Conservation (phyloP, 2,797 vertebrate species). For the Harpagifer antarcticus region DNA sequence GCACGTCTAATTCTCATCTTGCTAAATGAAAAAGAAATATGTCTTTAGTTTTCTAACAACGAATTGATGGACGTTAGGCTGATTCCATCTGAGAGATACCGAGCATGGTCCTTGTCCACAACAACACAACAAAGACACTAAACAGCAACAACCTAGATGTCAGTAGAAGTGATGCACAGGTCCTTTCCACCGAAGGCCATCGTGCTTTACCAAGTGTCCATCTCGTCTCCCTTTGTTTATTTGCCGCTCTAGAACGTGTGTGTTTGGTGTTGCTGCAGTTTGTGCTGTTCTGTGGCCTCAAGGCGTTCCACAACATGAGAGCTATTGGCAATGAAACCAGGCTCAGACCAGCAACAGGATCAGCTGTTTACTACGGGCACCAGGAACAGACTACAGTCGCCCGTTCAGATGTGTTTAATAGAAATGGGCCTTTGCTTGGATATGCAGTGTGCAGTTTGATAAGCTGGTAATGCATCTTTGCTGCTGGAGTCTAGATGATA, state of each 20-base stretch:
- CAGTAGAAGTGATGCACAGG: conserved; percentile 9
- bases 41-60: background rate
- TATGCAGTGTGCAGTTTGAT: background rate
- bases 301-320: conserved; percentile 3
- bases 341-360: conserved; percentile 10
- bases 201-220: background rate
- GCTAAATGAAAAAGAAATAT: too few species aligned
- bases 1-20: too few species aligned
- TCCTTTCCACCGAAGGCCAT: conserved; percentile 1
- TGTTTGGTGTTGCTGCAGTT: conserved; percentile 3
- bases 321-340: background rate
- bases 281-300: background rate
- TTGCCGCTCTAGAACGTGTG: conserved; percentile 1
- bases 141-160: background rate
- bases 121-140: background rate
- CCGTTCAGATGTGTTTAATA: background rate
- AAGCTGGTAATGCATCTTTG: conserved; percentile 2
- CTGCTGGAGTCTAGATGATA: background rate
- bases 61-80: background rate
- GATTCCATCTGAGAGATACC: background rate
- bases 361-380: conserved; percentile 31
- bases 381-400: background rate
- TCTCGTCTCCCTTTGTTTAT: conserved; percentile 18
- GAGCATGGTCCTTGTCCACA: background rate
- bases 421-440: conserved; percentile 21